phyloP scores from a whole-genome alignment of 2,888 invertebrate genomes.

The Parnassius apollo region DNA sequence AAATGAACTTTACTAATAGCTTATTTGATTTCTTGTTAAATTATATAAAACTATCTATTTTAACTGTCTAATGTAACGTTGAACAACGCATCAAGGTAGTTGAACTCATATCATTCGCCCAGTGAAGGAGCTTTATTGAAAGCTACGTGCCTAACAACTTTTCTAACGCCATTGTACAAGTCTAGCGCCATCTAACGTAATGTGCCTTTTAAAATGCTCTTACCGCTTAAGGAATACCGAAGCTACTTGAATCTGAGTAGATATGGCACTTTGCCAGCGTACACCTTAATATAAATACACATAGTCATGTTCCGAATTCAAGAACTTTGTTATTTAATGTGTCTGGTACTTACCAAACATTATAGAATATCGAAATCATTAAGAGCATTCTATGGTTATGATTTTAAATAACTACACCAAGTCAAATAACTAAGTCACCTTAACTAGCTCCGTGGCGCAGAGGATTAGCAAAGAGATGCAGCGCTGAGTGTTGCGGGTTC shows the following conservation, averaged over 20 bases:
- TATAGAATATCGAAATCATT: background rate
- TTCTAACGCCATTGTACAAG: slow-evolving; percentile 33
- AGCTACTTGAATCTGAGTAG: slow-evolving; percentile 48
- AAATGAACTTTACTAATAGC: too few species aligned
- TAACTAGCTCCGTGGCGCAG: too few species aligned
- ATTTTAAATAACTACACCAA: too few species aligned
- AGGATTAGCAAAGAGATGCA: too few species aligned
- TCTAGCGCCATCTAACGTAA: slow-evolving; percentile 37
- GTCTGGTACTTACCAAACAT: background rate
- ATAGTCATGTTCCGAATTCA: slow-evolving; percentile 36
- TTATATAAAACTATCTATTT: too few species aligned
- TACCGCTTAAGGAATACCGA: slow-evolving; percentile 45
- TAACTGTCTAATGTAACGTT: too few species aligned
- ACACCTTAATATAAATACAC: slow-evolving; percentile 43
- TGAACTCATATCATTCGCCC: too few species aligned
- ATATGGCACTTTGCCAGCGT: slow-evolving; percentile 52
- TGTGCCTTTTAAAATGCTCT: slow-evolving; percentile 56
- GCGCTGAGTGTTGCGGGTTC: too few species aligned
- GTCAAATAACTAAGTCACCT: too few species aligned
- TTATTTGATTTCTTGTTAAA: too few species aligned
- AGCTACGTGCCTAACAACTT: slow-evolving; percentile 28
- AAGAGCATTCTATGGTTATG: background rate
- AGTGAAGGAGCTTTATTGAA: slow-evolving; percentile 11
- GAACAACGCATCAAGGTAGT: too few species aligned
- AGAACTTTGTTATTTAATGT: slow-evolving; percentile 4